phyloP scores from a whole-genome alignment of 2,888 invertebrate species.

The Phrixothrix hirtus region DNA sequence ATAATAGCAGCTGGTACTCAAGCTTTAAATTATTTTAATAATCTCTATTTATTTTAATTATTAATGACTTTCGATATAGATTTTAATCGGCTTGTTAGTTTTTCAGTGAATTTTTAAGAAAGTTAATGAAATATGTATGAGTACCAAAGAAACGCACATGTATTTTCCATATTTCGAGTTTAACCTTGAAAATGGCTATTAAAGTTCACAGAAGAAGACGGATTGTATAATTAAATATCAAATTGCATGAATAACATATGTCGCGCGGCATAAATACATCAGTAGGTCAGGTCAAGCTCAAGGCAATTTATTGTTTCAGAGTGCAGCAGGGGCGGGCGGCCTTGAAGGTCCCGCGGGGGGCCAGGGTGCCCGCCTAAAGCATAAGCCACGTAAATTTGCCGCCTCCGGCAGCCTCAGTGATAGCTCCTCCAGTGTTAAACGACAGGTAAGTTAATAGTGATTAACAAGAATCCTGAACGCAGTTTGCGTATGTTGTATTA shows the following conservation, averaged over 20 bases:
- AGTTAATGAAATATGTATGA: no score
- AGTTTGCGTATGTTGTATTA: neutral
- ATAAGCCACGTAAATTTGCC: constrained; percentile 52
- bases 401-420: constrained; percentile 56
- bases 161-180: neutral
- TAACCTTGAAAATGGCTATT: constrained; percentile 3
- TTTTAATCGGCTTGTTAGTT: neutral
- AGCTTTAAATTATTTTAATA: neutral
- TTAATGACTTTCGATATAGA: neutral
- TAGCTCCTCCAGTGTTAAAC: constrained; percentile 57
- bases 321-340: constrained; percentile 53
- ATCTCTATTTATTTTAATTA: neutral
- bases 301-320: constrained; percentile 43
- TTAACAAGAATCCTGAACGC: neutral
- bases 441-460: constrained; percentile 47
- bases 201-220: neutral
- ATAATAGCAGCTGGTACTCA: neutral
- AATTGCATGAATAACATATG: constrained; percentile 12
- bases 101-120: no score
- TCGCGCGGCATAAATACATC: constrained; percentile 19
- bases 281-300: constrained; percentile 31
- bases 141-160: no score
- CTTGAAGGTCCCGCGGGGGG: constrained; percentile 55
- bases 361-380: constrained; percentile 56
- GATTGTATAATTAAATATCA: constrained; percentile 8